phyloP scores from a whole-genome alignment of 2,797 vertebrate genomes.

The Cynodonichthys magdalenae region DNA sequence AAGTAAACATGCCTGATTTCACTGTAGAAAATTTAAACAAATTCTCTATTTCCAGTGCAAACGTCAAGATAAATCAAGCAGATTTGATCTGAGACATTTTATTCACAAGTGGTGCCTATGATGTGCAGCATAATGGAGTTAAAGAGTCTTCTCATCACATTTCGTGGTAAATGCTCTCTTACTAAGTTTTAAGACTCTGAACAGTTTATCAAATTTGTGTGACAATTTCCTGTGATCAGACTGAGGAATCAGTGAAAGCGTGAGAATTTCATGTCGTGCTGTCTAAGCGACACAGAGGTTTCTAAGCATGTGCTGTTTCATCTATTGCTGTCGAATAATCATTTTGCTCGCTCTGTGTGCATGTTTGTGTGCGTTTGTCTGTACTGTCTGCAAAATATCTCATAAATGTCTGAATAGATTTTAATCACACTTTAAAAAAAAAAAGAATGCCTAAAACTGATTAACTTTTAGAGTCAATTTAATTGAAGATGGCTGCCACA shows the following conservation, averaged over 20 bases:
- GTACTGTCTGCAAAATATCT: no score
- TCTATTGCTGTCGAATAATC: no score
- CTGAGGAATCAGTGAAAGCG: slow-evolving; percentile 3
- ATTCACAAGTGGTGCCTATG: not conserved
- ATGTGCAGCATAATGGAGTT: slow-evolving; percentile 4
- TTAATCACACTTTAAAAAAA: no score
- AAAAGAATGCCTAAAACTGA: no score
- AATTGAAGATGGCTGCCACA: no score
- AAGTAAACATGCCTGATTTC: no score
- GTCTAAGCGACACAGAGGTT: slow-evolving; percentile 7
- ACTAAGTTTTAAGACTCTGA: slow-evolving; percentile 27
- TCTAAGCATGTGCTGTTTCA: slow-evolving; percentile 2
- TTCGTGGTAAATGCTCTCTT: slow-evolving; percentile 21
- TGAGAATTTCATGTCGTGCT: slow-evolving; percentile 11
- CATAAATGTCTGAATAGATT: no score
- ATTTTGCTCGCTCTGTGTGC: no score
- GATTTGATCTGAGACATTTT: not conserved
- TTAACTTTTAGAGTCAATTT: no score
- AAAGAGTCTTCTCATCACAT: slow-evolving; percentile 7
- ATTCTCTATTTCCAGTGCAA: not conserved
- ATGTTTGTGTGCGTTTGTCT: no score
- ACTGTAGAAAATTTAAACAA: not conserved
- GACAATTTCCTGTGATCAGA: slow-evolving; percentile 30
- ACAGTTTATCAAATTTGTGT: slow-evolving; percentile 19
- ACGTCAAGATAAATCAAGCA: no score